Conservation (phyloP, 1,140 invertebrate species). For the Drosophila aff. region DNA sequence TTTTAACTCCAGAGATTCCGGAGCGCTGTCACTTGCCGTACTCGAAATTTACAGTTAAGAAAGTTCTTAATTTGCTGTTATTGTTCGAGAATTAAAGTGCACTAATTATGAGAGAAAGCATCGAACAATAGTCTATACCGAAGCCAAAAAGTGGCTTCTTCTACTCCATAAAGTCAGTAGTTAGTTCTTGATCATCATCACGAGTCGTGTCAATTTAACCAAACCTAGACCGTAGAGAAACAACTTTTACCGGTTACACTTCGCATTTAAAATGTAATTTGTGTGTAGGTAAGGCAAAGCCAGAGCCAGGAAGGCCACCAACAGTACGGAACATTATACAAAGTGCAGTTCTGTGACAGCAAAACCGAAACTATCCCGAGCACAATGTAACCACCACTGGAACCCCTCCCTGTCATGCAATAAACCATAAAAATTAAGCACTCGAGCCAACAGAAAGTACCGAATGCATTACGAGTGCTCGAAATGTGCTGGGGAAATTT, state of each 20-base stretch:
- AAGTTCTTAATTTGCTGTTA: slow-evolving; percentile 37
- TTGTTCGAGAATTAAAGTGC: not conserved
- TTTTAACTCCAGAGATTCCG: slow-evolving; percentile 19
- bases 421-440: slow-evolving; percentile 77
- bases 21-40: slow-evolving; percentile 31
- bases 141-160: no score
- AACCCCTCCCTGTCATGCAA: slow-evolving; percentile 47
- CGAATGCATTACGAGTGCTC: slow-evolving; percentile 64
- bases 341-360: slow-evolving; percentile 62
- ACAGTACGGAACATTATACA: slow-evolving; percentile 50
- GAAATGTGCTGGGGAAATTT: slow-evolving; percentile 50
- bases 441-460: slow-evolving; percentile 50
- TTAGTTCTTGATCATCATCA: not conserved
- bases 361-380: slow-evolving; percentile 28
- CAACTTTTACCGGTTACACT: not conserved
- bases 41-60: slow-evolving; percentile 28
- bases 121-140: not conserved
- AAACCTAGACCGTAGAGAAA: not conserved
- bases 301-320: slow-evolving; percentile 15
- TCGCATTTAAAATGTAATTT: slow-evolving; percentile 38
- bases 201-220: not conserved
- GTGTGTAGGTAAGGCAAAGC: not conserved
- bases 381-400: slow-evolving; percentile 50
- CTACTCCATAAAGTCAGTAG: no score
- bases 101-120: not conserved